phyloP scores from a whole-genome alignment of 1,140 invertebrate species.

The Drosophila pallidifrons region DNA sequence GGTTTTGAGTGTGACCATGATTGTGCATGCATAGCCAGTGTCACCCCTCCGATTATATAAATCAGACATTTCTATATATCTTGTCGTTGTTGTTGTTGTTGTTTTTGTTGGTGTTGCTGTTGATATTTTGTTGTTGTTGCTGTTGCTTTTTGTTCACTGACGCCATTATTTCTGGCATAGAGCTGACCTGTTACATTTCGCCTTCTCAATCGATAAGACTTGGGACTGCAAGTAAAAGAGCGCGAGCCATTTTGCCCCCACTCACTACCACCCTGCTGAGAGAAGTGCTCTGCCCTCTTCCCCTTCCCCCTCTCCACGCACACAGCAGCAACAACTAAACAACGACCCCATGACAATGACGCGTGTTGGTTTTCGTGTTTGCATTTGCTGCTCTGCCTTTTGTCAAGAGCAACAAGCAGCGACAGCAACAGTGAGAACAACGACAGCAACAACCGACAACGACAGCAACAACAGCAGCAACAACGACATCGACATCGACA shows the following conservation, averaged over 20 bases:
- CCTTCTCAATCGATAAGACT: conserved; percentile 71
- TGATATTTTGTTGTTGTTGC: not conserved
- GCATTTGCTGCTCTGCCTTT: conserved; percentile 69
- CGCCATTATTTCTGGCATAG: conserved; percentile 40
- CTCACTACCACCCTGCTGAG: not conserved
- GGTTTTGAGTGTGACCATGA: conserved; percentile 1
- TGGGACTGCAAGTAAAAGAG: conserved; percentile 41
- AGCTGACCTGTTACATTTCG: conserved; percentile 77
- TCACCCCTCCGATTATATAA: conserved; percentile 16
- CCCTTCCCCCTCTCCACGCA: too few species aligned
- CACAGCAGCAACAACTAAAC: not conserved
- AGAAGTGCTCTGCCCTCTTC: not conserved
- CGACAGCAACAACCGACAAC: conserved; percentile 26
- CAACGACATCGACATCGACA: conserved; percentile 49
- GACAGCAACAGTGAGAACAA: conserved; percentile 19
- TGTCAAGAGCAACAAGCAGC: conserved; percentile 59
- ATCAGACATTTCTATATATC: not conserved
- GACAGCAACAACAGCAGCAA: conserved; percentile 50
- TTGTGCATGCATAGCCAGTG: conserved; percentile 8
- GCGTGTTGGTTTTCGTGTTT: conserved; percentile 72
- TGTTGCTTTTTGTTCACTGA: conserved; percentile 17
- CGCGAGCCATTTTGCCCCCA: not conserved
- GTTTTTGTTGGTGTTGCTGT: too few species aligned
- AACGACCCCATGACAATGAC: conserved; percentile 58
- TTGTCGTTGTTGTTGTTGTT: too few species aligned